phyloP scores from a whole-genome alignment of 2,113 vertebrate species.

The Phylloscopus trochilus region DNA sequence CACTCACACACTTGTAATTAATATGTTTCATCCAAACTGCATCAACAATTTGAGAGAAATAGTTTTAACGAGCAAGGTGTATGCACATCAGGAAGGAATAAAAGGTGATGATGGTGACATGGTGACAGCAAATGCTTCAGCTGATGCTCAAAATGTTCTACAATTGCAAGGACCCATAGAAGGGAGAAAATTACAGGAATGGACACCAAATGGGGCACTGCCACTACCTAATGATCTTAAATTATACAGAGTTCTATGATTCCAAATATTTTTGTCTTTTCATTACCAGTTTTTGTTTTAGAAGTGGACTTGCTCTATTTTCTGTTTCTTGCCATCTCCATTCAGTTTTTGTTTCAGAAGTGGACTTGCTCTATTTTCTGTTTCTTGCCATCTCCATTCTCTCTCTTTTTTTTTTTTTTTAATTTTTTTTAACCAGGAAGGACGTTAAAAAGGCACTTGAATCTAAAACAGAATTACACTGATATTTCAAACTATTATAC shows the following conservation, averaged over 20 bases:
- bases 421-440: neutral
- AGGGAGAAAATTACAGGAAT: neutral
- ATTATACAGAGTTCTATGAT: neutral
- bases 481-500: neutral
- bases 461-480: neutral
- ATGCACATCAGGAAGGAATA: neutral
- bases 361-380: neutral
- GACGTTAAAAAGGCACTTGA: neutral
- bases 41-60: neutral
- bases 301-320: neutral
- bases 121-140: neutral
- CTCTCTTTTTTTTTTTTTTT: neutral
- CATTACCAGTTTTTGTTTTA: neutral
- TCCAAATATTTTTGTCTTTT: neutral
- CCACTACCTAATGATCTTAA: neutral
- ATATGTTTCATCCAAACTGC: fast-evolving
- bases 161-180: neutral
- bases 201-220: neutral
- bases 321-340: neutral
- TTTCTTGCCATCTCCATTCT: neutral
- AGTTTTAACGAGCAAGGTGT: neutral
- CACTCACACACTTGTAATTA: neutral
- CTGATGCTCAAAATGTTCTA: neutral
- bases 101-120: neutral
- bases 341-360: neutral